Evolutionary conservation across 2,797 vertebrate genomes (phyloP).

Genomic region (Pyrocephalus nanus): DNA sequence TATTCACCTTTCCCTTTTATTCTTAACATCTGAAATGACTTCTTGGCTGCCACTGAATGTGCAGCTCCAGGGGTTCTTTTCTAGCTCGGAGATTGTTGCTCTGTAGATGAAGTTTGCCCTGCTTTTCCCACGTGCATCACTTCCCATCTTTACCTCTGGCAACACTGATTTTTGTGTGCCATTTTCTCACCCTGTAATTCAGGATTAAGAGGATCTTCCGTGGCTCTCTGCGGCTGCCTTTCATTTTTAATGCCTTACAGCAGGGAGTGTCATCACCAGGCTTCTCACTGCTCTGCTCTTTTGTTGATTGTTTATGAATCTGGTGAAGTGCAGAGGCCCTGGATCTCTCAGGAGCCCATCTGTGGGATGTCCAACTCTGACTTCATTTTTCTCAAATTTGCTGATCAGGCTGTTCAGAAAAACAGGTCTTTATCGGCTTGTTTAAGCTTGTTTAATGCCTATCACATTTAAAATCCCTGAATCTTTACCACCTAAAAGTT

Average conservation of each 20-base stretch:
- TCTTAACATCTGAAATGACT: background rate
- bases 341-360: background rate
- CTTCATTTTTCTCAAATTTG: slow-evolving; percentile 14
- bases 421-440: background rate
- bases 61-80: background rate
- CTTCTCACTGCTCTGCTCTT: background rate
- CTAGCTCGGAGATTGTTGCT: background rate
- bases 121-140: background rate
- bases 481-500: background rate
- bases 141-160: background rate
- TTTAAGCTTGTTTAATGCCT: background rate
- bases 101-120: background rate
- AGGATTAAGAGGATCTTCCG: background rate
- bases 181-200: background rate
- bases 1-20: background rate
- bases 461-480: background rate
- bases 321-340: background rate
- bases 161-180: background rate
- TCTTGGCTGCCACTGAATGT: background rate
- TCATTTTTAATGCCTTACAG: background rate
- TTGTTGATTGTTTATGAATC: background rate
- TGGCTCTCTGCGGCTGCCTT: background rate
- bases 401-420: background rate
- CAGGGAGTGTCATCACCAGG: background rate
- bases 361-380: background rate